Evolutionary conservation across 2,113 vertebrate species (phyloP).

Genomic region (Clinocottus analis): DNA sequence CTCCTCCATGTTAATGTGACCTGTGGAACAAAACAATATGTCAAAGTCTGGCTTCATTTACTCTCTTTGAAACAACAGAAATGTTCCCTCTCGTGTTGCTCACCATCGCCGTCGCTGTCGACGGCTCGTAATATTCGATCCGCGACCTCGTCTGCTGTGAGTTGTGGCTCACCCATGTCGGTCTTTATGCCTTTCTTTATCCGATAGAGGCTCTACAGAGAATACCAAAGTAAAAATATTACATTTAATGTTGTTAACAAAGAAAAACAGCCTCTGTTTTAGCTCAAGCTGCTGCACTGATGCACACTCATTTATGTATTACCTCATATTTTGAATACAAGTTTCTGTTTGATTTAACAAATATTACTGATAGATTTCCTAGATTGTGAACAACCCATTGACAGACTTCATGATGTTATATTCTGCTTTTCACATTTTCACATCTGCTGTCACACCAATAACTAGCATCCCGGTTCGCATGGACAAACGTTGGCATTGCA

Average conservation of each 20-base stretch:
- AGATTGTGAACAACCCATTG: too few relatives aligned
- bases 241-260: background rate
- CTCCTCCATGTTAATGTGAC: conserved; percentile 78
- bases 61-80: background rate
- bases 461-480: background rate
- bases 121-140: conserved; percentile 77
- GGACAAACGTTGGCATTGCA: too few relatives aligned
- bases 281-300: background rate
- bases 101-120: conserved; percentile 81
- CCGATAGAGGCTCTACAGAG: conserved; percentile 75
- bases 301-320: background rate
- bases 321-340: background rate
- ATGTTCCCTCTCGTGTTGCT: background rate
- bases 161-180: conserved; percentile 18
- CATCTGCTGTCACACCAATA: background rate
- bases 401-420: too few relatives aligned
- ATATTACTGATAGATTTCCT: too few relatives aligned
- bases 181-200: conserved; percentile 69
- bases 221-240: background rate
- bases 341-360: too few relatives aligned
- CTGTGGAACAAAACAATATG: conserved; percentile 54
- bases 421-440: background rate
- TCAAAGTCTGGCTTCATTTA: background rate
- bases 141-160: conserved; percentile 75
- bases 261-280: background rate